Evolutionary conservation across 2,113 vertebrate species (phyloP).

Genomic region (Pyrgilauda ruficollis): DNA sequence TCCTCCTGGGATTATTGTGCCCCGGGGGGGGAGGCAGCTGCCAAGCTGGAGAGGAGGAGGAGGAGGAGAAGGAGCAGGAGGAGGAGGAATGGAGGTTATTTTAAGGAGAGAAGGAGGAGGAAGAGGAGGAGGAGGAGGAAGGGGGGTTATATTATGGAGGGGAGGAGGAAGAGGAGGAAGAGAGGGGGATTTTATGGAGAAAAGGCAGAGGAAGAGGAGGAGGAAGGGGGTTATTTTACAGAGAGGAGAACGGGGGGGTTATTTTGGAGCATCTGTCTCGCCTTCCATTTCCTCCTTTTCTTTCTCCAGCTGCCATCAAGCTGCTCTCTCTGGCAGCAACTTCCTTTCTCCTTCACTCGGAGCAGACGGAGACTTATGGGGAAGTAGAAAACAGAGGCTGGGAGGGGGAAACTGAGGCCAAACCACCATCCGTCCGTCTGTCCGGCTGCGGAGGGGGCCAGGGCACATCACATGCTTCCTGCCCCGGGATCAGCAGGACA

Average conservation of each 20-base stretch:
- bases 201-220: not conserved
- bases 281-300: conserved; percentile 61
- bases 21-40: not conserved
- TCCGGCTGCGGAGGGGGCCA: not conserved
- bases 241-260: not conserved
- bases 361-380: not conserved
- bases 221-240: not conserved
- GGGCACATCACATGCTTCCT: not conserved
- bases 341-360: not conserved
- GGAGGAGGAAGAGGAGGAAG: not conserved
- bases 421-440: not conserved
- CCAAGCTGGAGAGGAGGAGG: not conserved
- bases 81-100: not conserved
- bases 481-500: not conserved
- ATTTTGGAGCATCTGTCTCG: conserved; percentile 38
- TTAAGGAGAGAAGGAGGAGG: not conserved
- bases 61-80: not conserved
- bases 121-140: not conserved
- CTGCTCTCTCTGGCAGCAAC: not conserved
- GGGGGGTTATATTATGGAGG: not conserved
- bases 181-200: not conserved
- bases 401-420: not conserved
- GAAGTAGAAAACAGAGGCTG: not conserved
- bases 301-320: not conserved
- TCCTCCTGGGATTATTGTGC: accelerated